Conservation (phyloP, 30 jellyfish, hydroid and myxozoan species). For the Clytia hemisphaerica region DNA sequence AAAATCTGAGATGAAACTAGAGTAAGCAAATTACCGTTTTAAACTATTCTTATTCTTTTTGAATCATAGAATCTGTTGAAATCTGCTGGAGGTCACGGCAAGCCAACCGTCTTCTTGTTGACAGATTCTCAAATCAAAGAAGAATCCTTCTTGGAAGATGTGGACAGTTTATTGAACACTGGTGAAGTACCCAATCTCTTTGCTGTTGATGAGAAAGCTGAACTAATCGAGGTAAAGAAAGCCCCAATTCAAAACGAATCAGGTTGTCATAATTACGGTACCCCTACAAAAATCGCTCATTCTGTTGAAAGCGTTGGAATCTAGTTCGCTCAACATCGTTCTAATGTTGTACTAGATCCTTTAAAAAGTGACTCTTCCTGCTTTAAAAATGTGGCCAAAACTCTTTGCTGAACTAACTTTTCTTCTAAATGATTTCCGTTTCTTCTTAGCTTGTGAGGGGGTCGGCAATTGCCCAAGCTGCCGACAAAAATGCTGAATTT, state of each 20-base stretch:
- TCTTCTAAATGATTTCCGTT: not conserved
- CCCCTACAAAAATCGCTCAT: too few relatives aligned
- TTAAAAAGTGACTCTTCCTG: too few relatives aligned
- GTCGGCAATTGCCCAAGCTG: constrained; percentile 66
- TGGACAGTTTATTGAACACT: constrained; percentile 86
- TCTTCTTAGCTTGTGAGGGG: constrained; percentile 79
- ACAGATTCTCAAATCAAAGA: constrained; percentile 91
- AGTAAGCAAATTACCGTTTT: not conserved
- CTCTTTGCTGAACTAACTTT: too few relatives aligned
- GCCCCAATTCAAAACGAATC: too few relatives aligned
- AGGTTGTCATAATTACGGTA: too few relatives aligned
- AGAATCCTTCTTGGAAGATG: constrained; percentile 89
- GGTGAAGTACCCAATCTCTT: constrained; percentile 95
- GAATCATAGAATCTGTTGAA: constrained; percentile 50
- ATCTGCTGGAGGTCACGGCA: constrained; percentile 94
- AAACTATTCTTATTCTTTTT: constrained; percentile 7
- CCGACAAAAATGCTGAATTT: constrained; percentile 77
- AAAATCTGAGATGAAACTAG: too few relatives aligned
- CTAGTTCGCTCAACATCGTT: too few relatives aligned
- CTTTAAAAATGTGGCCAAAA: too few relatives aligned
- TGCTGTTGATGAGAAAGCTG: constrained; percentile 98
- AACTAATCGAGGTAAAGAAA: constrained; percentile 62
- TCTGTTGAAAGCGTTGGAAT: too few relatives aligned
- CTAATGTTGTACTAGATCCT: too few relatives aligned
- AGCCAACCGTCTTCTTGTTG: constrained; percentile 66